Percentiles rank a stretch among this genome's conserved stretches.
Evolutionary conservation across 2,888 invertebrate genomes (phyloP).

Genomic region (Cryptophagus acutangulus): DNA sequence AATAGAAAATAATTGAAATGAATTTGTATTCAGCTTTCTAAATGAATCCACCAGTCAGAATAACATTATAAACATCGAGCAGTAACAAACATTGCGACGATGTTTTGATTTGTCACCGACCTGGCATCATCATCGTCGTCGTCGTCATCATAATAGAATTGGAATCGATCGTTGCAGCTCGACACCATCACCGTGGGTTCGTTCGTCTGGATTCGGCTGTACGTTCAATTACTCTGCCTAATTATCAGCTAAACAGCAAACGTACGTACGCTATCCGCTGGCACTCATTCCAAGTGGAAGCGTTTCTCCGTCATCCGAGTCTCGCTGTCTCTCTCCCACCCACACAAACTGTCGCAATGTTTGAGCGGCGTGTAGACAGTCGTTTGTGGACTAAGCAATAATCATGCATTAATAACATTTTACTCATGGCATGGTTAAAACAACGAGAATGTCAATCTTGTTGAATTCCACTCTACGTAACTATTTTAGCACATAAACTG

Average conservation of each 20-base stretch:
- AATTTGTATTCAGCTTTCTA: no score
- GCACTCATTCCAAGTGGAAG: slow-evolving; percentile 26
- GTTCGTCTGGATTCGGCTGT: slow-evolving; percentile 30
- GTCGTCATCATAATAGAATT: no score
- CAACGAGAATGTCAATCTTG: slow-evolving; percentile 35
- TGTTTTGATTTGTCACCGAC: slow-evolving; percentile 36
- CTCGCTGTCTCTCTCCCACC: slow-evolving; percentile 26
- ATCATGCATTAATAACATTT: slow-evolving; percentile 39
- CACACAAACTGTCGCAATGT: slow-evolving; percentile 13
- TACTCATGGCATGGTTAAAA: slow-evolving; percentile 33
- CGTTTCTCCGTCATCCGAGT: slow-evolving; percentile 20
- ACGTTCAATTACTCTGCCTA: slow-evolving; percentile 44
- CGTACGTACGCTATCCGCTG: slow-evolving; percentile 39
- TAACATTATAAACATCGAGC: slow-evolving; percentile 2
- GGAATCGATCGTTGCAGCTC: slow-evolving; percentile 30
- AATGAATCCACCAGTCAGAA: neutral
- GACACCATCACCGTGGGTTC: slow-evolving; percentile 27
- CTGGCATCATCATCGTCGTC: slow-evolving; percentile 40
- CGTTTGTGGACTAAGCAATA: slow-evolving; percentile 30
- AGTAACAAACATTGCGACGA: slow-evolving; percentile 5
- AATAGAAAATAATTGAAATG: no score
- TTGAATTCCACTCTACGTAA: slow-evolving; percentile 17
- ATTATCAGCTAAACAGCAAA: slow-evolving; percentile 43
- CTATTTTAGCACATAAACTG: slow-evolving; percentile 8
- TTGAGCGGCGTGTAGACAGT: slow-evolving; percentile 26